Percentiles rank a stretch among this genome's conserved stretches.
Conservation (phyloP, 1,140 invertebrate species). For the Plutomurus gul region DNA sequence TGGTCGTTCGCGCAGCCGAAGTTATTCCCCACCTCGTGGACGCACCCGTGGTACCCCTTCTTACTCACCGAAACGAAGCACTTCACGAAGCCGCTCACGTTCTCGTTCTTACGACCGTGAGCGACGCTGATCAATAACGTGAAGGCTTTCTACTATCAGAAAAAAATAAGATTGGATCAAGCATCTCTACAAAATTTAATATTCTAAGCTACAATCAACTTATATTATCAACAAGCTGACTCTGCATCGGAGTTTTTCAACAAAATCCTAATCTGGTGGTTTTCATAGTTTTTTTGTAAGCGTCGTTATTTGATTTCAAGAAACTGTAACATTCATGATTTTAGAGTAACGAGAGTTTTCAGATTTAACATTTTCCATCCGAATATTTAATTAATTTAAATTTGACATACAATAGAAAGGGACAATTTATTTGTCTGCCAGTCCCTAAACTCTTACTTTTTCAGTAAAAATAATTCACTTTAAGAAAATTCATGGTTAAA, state of each 20-base stretch:
- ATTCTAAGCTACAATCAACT: not conserved
- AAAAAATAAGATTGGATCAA: not conserved
- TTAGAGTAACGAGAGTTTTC: not conserved
- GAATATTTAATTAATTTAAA: too few relatives aligned
- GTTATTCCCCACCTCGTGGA: slow-evolving; percentile 67
- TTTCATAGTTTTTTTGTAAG: not conserved
- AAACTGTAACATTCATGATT: not conserved
- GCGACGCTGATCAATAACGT: not conserved
- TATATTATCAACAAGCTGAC: not conserved
- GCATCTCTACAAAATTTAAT: not conserved
- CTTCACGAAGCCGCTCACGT: slow-evolving; percentile 36
- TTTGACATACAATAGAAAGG: too few relatives aligned
- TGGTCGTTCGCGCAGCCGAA: slow-evolving; percentile 63
- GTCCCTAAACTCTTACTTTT: too few relatives aligned
- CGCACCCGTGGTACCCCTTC: slow-evolving; percentile 60
- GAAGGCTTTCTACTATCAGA: not conserved
- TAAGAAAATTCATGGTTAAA: not conserved
- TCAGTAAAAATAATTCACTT: too few relatives aligned
- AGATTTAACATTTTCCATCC: too few relatives aligned
- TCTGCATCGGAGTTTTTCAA: too few relatives aligned
- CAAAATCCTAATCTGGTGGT: not conserved
- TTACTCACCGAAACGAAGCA: slow-evolving; percentile 75
- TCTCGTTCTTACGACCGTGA: slow-evolving; percentile 3
- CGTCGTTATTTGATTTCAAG: not conserved
- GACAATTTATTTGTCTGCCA: too few relatives aligned